Evolutionary conservation across 2,797 vertebrate genomes (phyloP).

Genomic region (Channallabes apus): DNA sequence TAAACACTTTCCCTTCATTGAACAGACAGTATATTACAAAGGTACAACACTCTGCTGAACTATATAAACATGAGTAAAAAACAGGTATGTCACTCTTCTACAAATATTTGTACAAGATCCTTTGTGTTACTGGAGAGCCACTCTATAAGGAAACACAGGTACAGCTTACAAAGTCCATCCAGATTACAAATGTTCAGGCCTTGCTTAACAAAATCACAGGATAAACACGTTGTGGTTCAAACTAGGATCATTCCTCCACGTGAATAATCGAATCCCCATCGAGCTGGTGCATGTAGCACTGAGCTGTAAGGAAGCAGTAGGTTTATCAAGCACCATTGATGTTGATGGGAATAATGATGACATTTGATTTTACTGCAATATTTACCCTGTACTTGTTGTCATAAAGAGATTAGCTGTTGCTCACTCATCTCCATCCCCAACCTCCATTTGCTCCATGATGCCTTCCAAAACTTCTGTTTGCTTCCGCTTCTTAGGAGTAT

Average conservation of each 20-base stretch:
- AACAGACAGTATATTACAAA: not conserved
- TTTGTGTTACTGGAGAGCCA: not conserved
- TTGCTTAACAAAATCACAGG: not conserved
- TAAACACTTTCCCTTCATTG: not conserved
- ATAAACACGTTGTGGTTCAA: not conserved
- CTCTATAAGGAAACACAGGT: not conserved
- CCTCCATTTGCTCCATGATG: conserved; percentile 86
- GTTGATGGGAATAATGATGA: not conserved
- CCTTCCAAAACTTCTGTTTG: conserved; percentile 79
- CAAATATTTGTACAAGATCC: conserved; percentile 5
- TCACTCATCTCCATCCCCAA: conserved; percentile 61
- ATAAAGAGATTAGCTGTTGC: conserved; percentile 40
- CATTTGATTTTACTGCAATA: conserved; percentile 17
- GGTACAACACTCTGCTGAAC: not conserved
- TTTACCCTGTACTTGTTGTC: conserved; percentile 41
- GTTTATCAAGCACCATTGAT: not conserved
- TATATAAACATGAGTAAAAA: conserved; percentile 4
- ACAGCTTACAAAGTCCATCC: not conserved
- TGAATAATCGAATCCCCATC: not conserved
- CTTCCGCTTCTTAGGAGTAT: conserved; percentile 76
- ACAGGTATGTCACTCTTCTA: not conserved
- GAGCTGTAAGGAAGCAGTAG: not conserved
- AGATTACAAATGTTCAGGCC: not conserved
- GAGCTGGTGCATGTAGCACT: not conserved
- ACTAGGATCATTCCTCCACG: not conserved